A percentile compares a stretch with the other conserved stretches of the same genome.
Conservation (phyloP, 1,140 invertebrate genomes). For the Euura saliciscinereae region DNA sequence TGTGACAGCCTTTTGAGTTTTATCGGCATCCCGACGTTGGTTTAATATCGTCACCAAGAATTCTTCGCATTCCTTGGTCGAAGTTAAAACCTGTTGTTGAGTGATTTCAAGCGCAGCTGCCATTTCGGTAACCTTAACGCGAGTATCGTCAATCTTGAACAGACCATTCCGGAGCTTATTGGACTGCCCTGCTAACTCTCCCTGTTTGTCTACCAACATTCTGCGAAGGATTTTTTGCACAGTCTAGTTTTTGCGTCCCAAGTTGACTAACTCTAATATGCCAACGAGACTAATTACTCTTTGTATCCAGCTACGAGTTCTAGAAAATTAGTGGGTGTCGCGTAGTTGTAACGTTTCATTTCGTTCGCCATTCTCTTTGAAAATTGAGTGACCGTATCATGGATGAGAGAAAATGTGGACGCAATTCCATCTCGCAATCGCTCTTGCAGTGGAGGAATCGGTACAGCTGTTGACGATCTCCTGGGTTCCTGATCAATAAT, state of each 20-base stretch:
- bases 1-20: slow-evolving; percentile 69
- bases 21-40: slow-evolving; percentile 80
- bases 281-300: slow-evolving; percentile 59
- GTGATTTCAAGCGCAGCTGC: slow-evolving; percentile 78
- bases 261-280: too few relatives aligned
- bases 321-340: slow-evolving; percentile 84
- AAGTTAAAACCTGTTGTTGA: slow-evolving; percentile 65
- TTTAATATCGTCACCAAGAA: slow-evolving; percentile 76
- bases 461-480: slow-evolving; percentile 27
- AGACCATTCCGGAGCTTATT: slow-evolving; percentile 65
- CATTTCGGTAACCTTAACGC: slow-evolving; percentile 78
- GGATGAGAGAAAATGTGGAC: slow-evolving; percentile 77
- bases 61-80: slow-evolving; percentile 70
- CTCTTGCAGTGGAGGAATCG: slow-evolving; percentile 59
- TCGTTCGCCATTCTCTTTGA: slow-evolving; percentile 75
- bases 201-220: slow-evolving; percentile 73
- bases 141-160: slow-evolving; percentile 58
- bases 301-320: slow-evolving; percentile 84
- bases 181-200: slow-evolving; percentile 70
- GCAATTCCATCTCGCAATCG: slow-evolving; percentile 67
- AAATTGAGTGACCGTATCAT: slow-evolving; percentile 74
- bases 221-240: slow-evolving; percentile 52
- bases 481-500: slow-evolving; percentile 23
- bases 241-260: too few relatives aligned
- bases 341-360: slow-evolving; percentile 83